Conservation (phyloP, 2,113 vertebrate genomes). For the Balaenoptera acutorostrata region DNA sequence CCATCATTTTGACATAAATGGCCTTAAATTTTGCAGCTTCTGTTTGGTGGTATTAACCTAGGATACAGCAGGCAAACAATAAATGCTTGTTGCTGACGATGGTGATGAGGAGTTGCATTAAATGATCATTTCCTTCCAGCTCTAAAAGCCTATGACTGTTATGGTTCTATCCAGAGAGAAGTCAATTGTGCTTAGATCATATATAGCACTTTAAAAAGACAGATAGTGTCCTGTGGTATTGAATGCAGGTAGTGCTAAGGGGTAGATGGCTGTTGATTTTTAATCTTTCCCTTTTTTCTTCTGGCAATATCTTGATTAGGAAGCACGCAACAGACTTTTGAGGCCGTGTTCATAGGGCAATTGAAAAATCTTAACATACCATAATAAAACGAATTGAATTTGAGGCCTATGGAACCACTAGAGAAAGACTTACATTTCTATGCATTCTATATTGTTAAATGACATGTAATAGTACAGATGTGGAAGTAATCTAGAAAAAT, state of each 20-base stretch:
- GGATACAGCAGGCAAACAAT: neutral
- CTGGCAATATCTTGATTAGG: neutral
- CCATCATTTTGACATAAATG: neutral
- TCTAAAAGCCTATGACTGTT: neutral
- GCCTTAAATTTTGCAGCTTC: neutral
- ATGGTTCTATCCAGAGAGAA: neutral
- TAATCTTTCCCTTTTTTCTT: neutral
- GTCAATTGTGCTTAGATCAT: neutral
- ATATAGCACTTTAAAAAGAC: neutral
- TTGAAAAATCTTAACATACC: neutral
- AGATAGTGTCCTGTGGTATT: neutral
- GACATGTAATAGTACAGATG: neutral
- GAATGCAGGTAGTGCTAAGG: neutral
- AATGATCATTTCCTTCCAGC: neutral
- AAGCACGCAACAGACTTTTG: neutral
- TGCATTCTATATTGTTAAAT: neutral
- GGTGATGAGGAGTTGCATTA: neutral
- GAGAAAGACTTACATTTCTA: neutral
- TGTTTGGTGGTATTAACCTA: neutral
- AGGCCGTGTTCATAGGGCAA: neutral
- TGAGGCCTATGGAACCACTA: neutral
- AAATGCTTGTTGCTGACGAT: neutral
- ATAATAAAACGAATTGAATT: neutral
- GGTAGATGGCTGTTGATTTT: neutral
- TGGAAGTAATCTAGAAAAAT: slow-evolving; percentile 18